Conservation (phyloP, 2,888 invertebrate species). For the Nudaria mundana region DNA sequence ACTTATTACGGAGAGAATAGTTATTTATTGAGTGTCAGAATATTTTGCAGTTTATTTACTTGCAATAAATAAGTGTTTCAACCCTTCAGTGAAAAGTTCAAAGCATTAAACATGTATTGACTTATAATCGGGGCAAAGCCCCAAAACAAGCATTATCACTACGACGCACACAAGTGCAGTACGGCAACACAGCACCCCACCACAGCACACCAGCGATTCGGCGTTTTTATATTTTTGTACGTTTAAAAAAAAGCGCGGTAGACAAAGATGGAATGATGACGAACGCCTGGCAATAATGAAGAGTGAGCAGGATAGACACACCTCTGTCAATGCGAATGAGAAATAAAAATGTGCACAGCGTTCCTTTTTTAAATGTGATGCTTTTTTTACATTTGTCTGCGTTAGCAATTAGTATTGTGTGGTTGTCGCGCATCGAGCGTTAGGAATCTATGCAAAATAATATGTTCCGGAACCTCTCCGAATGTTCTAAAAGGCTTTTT, state of each 20-base stretch:
- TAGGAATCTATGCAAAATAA: conserved; percentile 70
- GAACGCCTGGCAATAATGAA: conserved; percentile 67
- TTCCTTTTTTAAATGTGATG: conserved; percentile 78
- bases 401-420: conserved; percentile 80
- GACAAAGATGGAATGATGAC: conserved; percentile 81
- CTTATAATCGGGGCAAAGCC: conserved; percentile 78
- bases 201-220: conserved; percentile 55
- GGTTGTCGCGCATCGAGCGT: conserved; percentile 66
- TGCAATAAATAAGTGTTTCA: too few species aligned
- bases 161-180: conserved; percentile 66
- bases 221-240: conserved; percentile 81
- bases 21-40: conserved; percentile 12
- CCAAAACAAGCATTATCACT: conserved; percentile 74
- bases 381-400: conserved; percentile 79
- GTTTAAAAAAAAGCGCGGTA: conserved; percentile 74
- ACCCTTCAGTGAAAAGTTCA: too few species aligned
- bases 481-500: conserved; percentile 53
- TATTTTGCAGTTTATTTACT: conserved; percentile 30
- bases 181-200: conserved; percentile 53
- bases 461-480: conserved; percentile 35
- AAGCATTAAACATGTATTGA: conserved; percentile 73
- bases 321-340: conserved; percentile 70
- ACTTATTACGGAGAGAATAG: conserved; percentile 7
- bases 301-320: conserved; percentile 69
- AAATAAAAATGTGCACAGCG: conserved; percentile 80